Evolutionary conservation across 2,888 invertebrate species (phyloP).

Genomic region (Melieria omissa): DNA sequence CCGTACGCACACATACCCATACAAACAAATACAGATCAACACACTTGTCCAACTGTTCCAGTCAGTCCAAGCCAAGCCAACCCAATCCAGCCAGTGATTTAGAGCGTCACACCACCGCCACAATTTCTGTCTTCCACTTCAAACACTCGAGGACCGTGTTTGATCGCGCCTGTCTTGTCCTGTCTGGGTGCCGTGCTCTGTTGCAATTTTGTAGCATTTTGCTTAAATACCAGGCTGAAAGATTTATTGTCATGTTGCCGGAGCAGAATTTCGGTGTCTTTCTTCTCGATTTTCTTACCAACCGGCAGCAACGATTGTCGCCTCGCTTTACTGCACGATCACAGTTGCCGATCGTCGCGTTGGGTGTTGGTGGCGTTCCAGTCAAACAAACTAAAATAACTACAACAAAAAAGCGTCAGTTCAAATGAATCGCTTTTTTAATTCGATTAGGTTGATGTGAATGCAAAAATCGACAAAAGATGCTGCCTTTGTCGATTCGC

Average conservation of each 20-base stretch:
- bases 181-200: conserved; percentile 14
- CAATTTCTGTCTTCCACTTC: too few relatives aligned
- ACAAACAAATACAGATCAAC: too few relatives aligned
- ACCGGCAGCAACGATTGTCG: conserved; percentile 27
- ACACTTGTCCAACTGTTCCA: too few relatives aligned
- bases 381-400: neutral
- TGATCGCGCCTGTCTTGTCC: conserved; percentile 5
- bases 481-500: too few relatives aligned
- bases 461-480: too few relatives aligned
- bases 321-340: neutral
- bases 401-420: conserved; percentile 38
- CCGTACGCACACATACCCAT: neutral
- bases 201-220: conserved; percentile 45
- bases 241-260: conserved; percentile 62
- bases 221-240: conserved; percentile 63
- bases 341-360: too few relatives aligned
- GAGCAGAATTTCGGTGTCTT: conserved; percentile 43
- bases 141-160: too few relatives aligned
- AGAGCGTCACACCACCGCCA: too few relatives aligned
- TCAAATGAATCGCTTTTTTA: conserved; percentile 62
- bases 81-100: neutral
- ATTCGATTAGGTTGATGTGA: conserved; percentile 56
- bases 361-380: too few relatives aligned
- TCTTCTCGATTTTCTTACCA: conserved; percentile 38
- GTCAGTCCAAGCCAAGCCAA: neutral